These are phyloP conservation scores for Anoplolepis gracilipes DNA, from an alignment of 1,140 invertebrate species.

Conservation along the genomic window DNA sequence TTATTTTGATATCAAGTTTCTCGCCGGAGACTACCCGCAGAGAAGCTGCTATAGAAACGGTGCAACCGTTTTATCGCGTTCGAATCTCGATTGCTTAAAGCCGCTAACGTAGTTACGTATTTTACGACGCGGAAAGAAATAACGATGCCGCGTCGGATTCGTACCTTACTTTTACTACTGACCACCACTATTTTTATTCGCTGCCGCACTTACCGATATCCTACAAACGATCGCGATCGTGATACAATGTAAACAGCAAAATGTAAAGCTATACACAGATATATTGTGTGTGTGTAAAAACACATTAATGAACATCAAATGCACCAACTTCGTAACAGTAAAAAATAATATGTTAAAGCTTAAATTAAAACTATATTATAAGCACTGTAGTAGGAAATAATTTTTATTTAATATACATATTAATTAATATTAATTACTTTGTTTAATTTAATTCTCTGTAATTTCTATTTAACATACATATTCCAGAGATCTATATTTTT, in stretches of 20 bases:
- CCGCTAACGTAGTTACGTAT: conserved; percentile 58
- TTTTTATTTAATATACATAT: conserved; percentile 1
- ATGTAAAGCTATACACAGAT: not conserved
- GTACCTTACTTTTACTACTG: conserved; percentile 51
- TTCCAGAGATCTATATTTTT: not conserved
- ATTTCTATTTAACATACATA: not conserved
- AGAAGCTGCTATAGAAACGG: conserved; percentile 47
- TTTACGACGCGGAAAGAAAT: conserved; percentile 48
- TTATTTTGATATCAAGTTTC: conserved; percentile 63
- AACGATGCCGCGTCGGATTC: conserved; percentile 25
- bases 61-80: conserved; percentile 47
- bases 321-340: not conserved
- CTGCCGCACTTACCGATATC: not conserved
- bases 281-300: not conserved
- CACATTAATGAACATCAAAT: not conserved
- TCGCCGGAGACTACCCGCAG: conserved; percentile 50
- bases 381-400: not conserved
- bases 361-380: not conserved
- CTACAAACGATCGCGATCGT: not conserved
- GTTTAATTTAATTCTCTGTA: not conserved
- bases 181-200: conserved; percentile 27
- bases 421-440: not conserved
- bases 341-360: not conserved
- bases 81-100: conserved; percentile 59
- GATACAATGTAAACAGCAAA: not conserved